phyloP scores from a whole-genome alignment of 2,888 invertebrate species.

The Fragum sueziense region DNA sequence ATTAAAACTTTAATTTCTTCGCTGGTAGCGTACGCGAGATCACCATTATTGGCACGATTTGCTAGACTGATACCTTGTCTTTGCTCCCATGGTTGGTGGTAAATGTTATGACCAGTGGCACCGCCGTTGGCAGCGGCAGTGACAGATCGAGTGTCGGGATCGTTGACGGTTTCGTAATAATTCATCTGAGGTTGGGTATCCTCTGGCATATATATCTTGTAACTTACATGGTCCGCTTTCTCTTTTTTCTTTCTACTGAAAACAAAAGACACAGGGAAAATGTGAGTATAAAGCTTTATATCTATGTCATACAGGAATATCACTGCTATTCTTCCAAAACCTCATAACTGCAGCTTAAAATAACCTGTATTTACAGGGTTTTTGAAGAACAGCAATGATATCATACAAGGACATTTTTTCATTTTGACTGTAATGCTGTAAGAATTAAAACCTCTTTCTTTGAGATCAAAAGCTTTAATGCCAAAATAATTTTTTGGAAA shows the following conservation, averaged over 20 bases:
- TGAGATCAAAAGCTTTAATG: too few species aligned
- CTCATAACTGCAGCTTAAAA: too few species aligned
- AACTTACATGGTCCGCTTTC: constrained; percentile 14
- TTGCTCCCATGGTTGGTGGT: constrained; percentile 57
- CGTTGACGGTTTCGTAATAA: constrained; percentile 49
- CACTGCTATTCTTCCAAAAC: too few species aligned
- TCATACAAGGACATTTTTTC: too few species aligned
- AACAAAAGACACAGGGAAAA: background rate
- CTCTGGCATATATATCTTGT: constrained; percentile 44
- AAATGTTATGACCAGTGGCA: constrained; percentile 27
- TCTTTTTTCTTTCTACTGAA: constrained; percentile 28
- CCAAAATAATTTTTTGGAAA: too few species aligned
- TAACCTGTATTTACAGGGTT: too few species aligned
- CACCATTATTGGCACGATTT: constrained; percentile 55
- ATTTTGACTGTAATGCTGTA: too few species aligned
- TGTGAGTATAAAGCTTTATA: too few species aligned
- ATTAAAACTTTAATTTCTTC: constrained; percentile 68
- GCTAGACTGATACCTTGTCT: constrained; percentile 33
- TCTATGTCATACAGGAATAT: too few species aligned
- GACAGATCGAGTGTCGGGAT: constrained; percentile 24
- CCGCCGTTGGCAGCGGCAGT: background rate
- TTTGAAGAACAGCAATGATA: too few species aligned
- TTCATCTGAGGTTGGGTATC: constrained; percentile 47
- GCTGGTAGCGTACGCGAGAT: constrained; percentile 68
- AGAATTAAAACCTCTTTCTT: too few species aligned